These are phyloP conservation scores for Hydraecia micacea DNA, from an alignment of 2,888 invertebrate species.

Conservation along the genomic window DNA sequence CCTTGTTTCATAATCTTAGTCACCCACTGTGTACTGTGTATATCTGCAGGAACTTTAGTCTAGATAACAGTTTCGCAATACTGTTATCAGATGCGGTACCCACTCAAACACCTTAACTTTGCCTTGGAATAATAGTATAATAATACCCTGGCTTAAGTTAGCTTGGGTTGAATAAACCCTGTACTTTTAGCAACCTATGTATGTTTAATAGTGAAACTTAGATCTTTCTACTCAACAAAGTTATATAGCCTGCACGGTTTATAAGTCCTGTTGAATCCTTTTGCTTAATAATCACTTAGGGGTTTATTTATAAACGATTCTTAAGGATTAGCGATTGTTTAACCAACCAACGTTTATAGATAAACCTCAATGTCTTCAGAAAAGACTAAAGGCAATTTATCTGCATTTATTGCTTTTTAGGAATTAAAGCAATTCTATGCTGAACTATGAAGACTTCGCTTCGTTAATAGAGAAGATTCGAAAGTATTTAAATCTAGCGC, in stretches of 20 bases:
- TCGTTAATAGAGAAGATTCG: neutral
- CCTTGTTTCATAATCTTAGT: neutral
- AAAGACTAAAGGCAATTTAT: neutral
- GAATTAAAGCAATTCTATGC: neutral
- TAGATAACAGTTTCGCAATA: conserved; percentile 38
- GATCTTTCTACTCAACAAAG: neutral
- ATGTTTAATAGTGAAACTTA: neutral
- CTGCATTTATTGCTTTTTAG: neutral
- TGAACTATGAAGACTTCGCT: neutral
- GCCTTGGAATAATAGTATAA: conserved; percentile 15
- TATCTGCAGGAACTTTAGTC: conserved; percentile 11
- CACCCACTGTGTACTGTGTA: conserved; percentile 6
- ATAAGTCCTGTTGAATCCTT: neutral
- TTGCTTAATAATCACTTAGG: neutral
- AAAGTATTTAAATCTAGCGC: neutral
- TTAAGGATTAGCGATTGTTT: too few species aligned
- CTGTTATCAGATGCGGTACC: conserved; percentile 36
- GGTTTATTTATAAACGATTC: too few species aligned
- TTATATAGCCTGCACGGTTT: neutral
- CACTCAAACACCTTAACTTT: conserved; percentile 41
- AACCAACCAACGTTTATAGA: too few species aligned
- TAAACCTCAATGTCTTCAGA: too few species aligned
- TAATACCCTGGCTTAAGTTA: conserved; percentile 23
- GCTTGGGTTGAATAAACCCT: conserved; percentile 39
- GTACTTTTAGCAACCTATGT: conserved; percentile 6